Percentiles rank a stretch among this genome's conserved stretches.
These are phyloP conservation scores for Saxidomus purpurata DNA, from an alignment of 1,140 invertebrate species.

Conservation along the genomic window DNA sequence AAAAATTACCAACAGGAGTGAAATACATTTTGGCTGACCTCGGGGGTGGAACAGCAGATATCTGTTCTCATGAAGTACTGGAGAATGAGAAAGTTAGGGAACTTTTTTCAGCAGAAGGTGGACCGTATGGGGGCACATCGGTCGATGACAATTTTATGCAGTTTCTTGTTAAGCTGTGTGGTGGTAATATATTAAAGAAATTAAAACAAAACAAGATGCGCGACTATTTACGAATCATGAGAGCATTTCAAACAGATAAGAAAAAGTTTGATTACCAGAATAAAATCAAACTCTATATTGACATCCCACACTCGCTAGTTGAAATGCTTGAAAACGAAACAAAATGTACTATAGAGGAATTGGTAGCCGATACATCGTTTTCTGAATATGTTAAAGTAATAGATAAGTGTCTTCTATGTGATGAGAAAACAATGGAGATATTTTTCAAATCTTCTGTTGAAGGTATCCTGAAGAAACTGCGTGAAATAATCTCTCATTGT, in stretches of 20 bases:
- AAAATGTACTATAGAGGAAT: background rate
- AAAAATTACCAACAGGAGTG: background rate
- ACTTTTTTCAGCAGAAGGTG: conserved; percentile 8
- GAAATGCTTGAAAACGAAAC: background rate
- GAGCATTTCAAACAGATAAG: background rate
- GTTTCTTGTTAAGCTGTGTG: background rate
- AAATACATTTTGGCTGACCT: no score
- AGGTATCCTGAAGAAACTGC: background rate
- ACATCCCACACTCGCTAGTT: background rate
- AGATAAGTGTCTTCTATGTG: background rate
- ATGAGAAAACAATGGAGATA: background rate
- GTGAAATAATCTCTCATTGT: background rate
- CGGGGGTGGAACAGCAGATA: no score
- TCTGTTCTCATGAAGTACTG: no score
- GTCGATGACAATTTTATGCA: background rate
- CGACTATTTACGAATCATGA: background rate
- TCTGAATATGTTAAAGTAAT: no score
- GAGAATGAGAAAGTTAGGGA: no score
- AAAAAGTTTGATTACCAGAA: background rate
- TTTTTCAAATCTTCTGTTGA: background rate
- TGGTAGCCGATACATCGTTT: no score
- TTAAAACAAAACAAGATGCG: background rate
- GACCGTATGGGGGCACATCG: background rate
- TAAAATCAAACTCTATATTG: background rate
- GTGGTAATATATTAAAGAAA: background rate